Evolutionary conservation across 1,140 invertebrate genomes (phyloP), one percentile per base, ranked within the genome.

Genomic region (Cyclargus thomasi): DNA sequence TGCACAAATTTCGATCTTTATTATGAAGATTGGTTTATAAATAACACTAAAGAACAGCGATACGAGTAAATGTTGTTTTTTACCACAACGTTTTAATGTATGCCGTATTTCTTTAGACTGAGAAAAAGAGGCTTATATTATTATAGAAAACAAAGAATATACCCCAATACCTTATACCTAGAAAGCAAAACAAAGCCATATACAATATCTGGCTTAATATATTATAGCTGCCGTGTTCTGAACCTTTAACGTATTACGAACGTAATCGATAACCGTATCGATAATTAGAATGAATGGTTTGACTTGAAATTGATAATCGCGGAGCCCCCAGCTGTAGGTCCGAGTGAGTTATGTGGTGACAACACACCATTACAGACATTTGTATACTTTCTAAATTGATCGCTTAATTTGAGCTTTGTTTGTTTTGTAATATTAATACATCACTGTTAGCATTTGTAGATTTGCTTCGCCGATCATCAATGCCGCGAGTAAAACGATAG

Each of bases 211-310:
- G n/a, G n/a, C n/a, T n/a, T 23, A 2, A 29, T 29, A 29, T 7
- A 29, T 29, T 29, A 4, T 29, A 29, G 29, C 29, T 29, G 29
- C 29, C 1, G 29, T 29, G 29, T 6, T 29, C 0, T 7, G 5
- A 2, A 8, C 29, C 29, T 5, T 29, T 7, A 81, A 80, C 74
- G 73, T 71, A 78, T 81, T 83, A 83, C 81, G 78, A 83, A 84
- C 80, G 75, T 79, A 79, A 79, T 84, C 78, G 82, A 81, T 81
- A 81, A 80, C 72, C 73, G 67, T 70, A 64, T 71, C 74, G 71
- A 80, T 87, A 87, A 84, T 85, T 84, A 80, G 77, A 85, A 84
- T 82, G 71, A 80, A 85, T 81, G 77, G 78, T 78, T 70, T 67
- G 74, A 72, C 71, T 78, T 75, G 53, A 74, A 80, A 81, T 82